Evolutionary conservation across 2,888 invertebrate genomes (phyloP).

Genomic region (Choristoneura rosaceana): DNA sequence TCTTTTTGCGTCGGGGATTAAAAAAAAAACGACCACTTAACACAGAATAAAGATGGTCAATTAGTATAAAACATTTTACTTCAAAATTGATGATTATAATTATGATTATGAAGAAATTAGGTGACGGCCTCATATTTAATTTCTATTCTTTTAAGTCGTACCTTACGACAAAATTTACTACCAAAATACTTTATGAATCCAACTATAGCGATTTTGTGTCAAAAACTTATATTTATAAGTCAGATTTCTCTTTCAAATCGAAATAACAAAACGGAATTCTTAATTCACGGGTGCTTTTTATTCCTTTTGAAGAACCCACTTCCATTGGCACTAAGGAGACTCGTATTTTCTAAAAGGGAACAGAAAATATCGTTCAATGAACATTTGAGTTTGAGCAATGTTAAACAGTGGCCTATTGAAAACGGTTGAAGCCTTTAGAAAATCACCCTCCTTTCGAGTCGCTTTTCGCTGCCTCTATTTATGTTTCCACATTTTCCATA

Average conservation of each 20-base stretch:
- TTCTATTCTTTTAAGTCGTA: no score
- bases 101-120: no score
- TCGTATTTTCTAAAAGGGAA: conserved; percentile 68
- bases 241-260: conserved; percentile 2
- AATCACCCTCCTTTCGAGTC: conserved; percentile 79
- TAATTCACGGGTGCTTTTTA: conserved; percentile 33
- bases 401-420: conserved; percentile 81
- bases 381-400: conserved; percentile 59
- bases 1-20: no score
- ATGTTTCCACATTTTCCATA: conserved; percentile 82
- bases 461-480: conserved; percentile 76
- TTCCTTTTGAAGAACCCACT: conserved; percentile 37
- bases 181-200: no score
- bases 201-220: neutral
- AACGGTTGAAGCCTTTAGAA: conserved; percentile 78
- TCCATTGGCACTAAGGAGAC: conserved; percentile 39
- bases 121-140: no score
- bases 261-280: conserved; percentile 27
- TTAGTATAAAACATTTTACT: no score
- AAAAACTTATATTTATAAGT: neutral
- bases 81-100: no score
- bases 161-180: no score
- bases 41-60: no score
- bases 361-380: conserved; percentile 78
- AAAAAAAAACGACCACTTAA: no score